These are phyloP conservation scores for Tichodroma muraria DNA, from an alignment of 2,113 vertebrate genomes.

Conservation along the genomic window DNA sequence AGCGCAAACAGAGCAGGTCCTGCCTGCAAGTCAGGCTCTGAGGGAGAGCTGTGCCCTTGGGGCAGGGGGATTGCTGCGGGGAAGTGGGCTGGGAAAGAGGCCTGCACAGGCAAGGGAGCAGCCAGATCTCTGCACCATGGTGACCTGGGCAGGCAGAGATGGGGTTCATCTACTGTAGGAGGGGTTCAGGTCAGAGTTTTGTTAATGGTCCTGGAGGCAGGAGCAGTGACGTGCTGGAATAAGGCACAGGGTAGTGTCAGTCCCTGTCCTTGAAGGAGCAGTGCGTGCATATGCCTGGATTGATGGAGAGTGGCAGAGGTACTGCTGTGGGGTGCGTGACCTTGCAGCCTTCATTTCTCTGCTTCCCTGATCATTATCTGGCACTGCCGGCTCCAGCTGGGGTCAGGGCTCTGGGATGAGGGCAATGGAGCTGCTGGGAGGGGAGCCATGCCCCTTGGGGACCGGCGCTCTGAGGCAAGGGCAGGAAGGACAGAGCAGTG, in stretches of 20 bases:
- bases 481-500: background rate
- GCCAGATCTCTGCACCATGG: background rate
- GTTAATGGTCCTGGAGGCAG: background rate
- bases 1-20: background rate
- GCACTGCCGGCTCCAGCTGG: background rate
- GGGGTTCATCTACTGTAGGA: background rate
- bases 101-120: background rate
- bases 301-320: background rate
- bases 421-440: background rate
- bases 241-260: background rate
- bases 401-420: background rate
- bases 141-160: background rate
- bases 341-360: background rate
- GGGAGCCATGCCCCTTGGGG: background rate
- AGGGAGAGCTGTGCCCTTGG: background rate
- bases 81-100: background rate
- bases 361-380: background rate
- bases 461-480: rapidly evolving
- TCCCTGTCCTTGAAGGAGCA: background rate
- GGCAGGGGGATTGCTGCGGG: background rate
- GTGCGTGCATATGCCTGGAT: background rate
- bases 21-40: background rate
- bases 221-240: background rate
- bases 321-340: background rate
- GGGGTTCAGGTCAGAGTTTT: background rate